phyloP scores from a whole-genome alignment of 2,797 vertebrate species.

The Apogon talboti region DNA sequence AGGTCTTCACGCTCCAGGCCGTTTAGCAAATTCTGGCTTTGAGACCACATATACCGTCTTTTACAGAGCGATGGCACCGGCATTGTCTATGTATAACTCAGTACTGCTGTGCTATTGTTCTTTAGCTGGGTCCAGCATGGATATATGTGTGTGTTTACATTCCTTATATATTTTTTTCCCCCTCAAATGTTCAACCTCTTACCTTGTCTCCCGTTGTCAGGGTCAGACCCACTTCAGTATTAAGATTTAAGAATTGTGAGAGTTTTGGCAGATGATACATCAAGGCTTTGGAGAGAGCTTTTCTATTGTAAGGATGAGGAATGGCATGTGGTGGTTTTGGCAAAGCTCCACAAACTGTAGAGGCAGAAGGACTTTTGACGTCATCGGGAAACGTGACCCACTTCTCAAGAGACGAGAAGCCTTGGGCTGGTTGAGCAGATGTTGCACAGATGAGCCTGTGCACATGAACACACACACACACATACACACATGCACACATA shows the following conservation, averaged over 20 bases:
- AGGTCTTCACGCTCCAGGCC: slow-evolving; percentile 7
- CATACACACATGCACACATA: slow-evolving; percentile 20
- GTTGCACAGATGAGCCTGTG: slow-evolving; percentile 77
- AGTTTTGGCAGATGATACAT: slow-evolving; percentile 68
- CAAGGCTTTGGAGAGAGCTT: slow-evolving; percentile 57
- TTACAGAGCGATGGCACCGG: neutral
- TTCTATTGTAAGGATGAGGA: slow-evolving; percentile 73
- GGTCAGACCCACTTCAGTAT: slow-evolving; percentile 38
- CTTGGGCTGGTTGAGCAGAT: slow-evolving; percentile 80
- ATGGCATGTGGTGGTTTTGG: slow-evolving; percentile 79
- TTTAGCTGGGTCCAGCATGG: slow-evolving; percentile 3
- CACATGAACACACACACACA: neutral
- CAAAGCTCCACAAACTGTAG: slow-evolving; percentile 70
- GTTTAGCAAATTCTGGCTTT: slow-evolving; percentile 15
- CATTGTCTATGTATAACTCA: slow-evolving; percentile 4
- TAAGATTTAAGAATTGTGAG: slow-evolving; percentile 42
- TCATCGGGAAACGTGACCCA: slow-evolving; percentile 84
- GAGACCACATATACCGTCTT: slow-evolving; percentile 14
- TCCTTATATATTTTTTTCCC: slow-evolving; percentile 14
- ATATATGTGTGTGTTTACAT: slow-evolving; percentile 12
- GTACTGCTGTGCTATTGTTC: neutral
- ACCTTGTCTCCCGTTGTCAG: slow-evolving; percentile 22
- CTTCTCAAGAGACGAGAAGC: slow-evolving; percentile 79
- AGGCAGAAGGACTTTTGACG: slow-evolving; percentile 82
- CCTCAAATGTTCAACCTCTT: slow-evolving; percentile 16